A percentile compares a stretch with the other conserved stretches of the same genome.
These are phyloP conservation scores for Nemotelus nigrinus DNA, from an alignment of 2,888 invertebrate genomes.

Conservation along the genomic window DNA sequence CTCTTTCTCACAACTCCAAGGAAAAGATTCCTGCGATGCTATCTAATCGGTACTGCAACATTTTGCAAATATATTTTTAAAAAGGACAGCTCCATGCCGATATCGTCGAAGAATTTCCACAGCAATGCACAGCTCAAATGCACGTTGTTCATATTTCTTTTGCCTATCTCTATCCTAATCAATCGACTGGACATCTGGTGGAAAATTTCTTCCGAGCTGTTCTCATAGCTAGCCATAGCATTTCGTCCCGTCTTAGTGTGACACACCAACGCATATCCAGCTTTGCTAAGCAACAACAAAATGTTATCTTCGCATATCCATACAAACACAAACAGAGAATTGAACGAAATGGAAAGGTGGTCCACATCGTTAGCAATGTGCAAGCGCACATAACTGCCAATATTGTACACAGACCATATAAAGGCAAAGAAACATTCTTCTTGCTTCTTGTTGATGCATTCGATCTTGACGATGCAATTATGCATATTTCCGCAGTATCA, in stretches of 20 bases:
- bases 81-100: slow-evolving; percentile 28
- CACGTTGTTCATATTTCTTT: slow-evolving; percentile 43
- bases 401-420: not conserved
- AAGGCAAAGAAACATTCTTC: not conserved
- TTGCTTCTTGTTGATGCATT: too few relatives aligned
- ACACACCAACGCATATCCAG: not conserved
- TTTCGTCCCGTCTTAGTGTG: too few relatives aligned
- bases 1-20: not conserved
- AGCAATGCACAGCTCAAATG: slow-evolving; percentile 28
- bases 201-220: slow-evolving; percentile 2
- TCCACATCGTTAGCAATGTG: not conserved
- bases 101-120: slow-evolving; percentile 14
- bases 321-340: not conserved
- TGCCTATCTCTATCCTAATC: slow-evolving; percentile 43
- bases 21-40: not conserved
- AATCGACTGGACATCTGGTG: slow-evolving; percentile 24
- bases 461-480: too few relatives aligned
- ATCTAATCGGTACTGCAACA: slow-evolving; percentile 24
- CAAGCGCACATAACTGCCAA: not conserved
- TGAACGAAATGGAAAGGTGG: slow-evolving; percentile 6
- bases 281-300: slow-evolving; percentile 3
- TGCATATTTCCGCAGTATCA: too few relatives aligned
- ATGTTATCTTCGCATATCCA: slow-evolving; percentile 12
- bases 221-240: slow-evolving; percentile 11
- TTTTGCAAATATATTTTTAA: slow-evolving; percentile 33